Percentiles rank a stretch among this genome's conserved stretches.
phyloP scores from a whole-genome alignment of 23 tunicate species.

The Halocynthia aurantium region DNA sequence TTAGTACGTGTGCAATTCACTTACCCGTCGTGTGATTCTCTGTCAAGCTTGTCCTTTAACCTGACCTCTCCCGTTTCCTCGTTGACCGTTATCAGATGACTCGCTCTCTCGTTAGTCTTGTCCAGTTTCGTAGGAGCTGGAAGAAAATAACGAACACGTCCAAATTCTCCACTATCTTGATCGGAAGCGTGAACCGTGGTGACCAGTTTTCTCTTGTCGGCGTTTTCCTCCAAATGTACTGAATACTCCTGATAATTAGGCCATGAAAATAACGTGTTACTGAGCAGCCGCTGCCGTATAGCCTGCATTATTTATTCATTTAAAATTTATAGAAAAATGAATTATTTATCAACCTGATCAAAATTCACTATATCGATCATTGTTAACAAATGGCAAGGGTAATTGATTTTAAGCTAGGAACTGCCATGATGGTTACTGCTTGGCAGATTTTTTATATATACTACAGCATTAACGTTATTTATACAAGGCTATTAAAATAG shows the following conservation, averaged over 20 bases:
- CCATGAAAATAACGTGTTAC: too few relatives aligned
- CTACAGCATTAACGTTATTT: too few relatives aligned
- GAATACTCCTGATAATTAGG: slow-evolving; percentile 9
- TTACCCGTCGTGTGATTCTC: slow-evolving; percentile 68
- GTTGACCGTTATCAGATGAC: slow-evolving; percentile 40
- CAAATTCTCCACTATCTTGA: slow-evolving; percentile 5
- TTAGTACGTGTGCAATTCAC: neutral
- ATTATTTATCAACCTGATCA: too few relatives aligned
- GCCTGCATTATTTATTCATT: too few relatives aligned
- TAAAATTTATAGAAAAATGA: too few relatives aligned
- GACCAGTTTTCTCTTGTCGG: neutral
- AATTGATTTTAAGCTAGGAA: too few relatives aligned
- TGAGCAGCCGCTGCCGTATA: too few relatives aligned
- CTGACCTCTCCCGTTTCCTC: slow-evolving; percentile 44
- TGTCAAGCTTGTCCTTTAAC: slow-evolving; percentile 49
- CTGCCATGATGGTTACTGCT: too few relatives aligned
- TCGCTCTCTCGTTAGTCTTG: slow-evolving; percentile 26
- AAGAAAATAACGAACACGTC: slow-evolving; percentile 8
- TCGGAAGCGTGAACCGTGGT: slow-evolving; percentile 22
- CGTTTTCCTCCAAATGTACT: slow-evolving; percentile 13
- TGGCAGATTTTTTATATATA: too few relatives aligned
- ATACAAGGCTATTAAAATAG: too few relatives aligned
- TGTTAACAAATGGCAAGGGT: too few relatives aligned
- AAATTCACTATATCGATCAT: too few relatives aligned
- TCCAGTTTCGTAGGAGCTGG: neutral